Percentiles rank a stretch among this genome's conserved stretches.
phyloP scores from a whole-genome alignment of 2,113 vertebrate genomes.

The Paramisgurnus dabryanus region DNA sequence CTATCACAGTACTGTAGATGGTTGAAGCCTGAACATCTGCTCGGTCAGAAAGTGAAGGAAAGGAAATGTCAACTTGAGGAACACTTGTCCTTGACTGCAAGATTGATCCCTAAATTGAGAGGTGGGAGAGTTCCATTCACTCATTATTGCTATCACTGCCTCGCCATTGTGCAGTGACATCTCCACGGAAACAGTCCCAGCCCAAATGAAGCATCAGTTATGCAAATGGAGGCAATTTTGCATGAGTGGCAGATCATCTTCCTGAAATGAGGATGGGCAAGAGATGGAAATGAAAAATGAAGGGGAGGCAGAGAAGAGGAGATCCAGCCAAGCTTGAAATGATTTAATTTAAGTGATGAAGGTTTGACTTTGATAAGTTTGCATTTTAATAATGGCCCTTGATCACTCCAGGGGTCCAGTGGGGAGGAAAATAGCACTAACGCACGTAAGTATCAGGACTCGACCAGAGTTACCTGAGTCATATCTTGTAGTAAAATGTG shows the following conservation, averaged over 20 bases:
- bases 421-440: constrained; percentile 44
- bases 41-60: constrained; percentile 17
- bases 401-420: constrained; percentile 62
- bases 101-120: constrained; percentile 56
- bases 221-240: constrained; percentile 70
- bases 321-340: constrained; percentile 77
- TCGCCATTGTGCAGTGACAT: constrained; percentile 51
- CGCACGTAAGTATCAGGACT: constrained; percentile 10
- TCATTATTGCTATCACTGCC: constrained; percentile 61
- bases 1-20: not conserved
- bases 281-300: constrained; percentile 63
- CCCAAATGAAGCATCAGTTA: constrained; percentile 61
- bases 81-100: constrained; percentile 31
- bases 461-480: constrained; percentile 13
- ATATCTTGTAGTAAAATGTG: constrained; percentile 27
- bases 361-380: constrained; percentile 77
- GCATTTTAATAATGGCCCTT: constrained; percentile 70
- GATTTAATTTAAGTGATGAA: constrained; percentile 76
- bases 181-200: constrained; percentile 46
- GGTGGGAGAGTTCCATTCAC: constrained; percentile 39
- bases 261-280: constrained; percentile 65
- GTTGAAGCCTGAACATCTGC: constrained; percentile 30
- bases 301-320: constrained; percentile 52
- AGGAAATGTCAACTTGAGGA: constrained; percentile 26
- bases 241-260: constrained; percentile 61